These are phyloP conservation scores for Apodemia mormo DNA, from an alignment of 2,888 invertebrate genomes.

Conservation along the genomic window DNA sequence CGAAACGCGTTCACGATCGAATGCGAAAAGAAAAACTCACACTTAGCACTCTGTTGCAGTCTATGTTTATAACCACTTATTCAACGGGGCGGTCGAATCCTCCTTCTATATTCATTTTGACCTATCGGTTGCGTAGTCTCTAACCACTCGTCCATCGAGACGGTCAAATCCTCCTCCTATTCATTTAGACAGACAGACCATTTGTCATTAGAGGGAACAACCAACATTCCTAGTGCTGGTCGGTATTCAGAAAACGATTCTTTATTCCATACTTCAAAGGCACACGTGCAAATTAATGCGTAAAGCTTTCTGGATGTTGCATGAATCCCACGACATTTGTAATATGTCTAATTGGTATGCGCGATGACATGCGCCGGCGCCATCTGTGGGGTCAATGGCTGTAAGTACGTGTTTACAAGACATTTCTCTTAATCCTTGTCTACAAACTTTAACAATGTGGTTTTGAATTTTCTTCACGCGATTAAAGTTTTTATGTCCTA, in stretches of 20 bases:
- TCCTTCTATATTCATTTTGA: too few species aligned
- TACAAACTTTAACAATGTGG: slow-evolving; percentile 17
- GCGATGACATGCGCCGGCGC: slow-evolving; percentile 48
- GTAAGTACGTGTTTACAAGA: slow-evolving; percentile 37
- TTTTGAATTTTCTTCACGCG: not conserved
- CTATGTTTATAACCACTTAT: too few species aligned
- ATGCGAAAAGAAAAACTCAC: too few species aligned
- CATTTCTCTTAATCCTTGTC: slow-evolving; percentile 41
- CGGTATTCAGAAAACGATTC: not conserved
- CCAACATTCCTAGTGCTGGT: too few species aligned
- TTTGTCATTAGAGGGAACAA: too few species aligned
- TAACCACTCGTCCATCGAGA: too few species aligned
- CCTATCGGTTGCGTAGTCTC: too few species aligned
- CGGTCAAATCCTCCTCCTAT: not conserved
- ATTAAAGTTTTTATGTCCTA: slow-evolving; percentile 7
- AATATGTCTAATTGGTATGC: slow-evolving; percentile 68
- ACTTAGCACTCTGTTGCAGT: too few species aligned
- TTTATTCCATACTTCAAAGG: not conserved
- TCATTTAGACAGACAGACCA: not conserved
- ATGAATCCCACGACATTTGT: slow-evolving; percentile 55
- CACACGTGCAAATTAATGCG: not conserved
- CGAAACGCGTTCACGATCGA: too few species aligned
- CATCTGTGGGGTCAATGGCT: slow-evolving; percentile 51
- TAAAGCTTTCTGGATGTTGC: slow-evolving; percentile 17
- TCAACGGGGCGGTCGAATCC: too few species aligned